phyloP scores from a whole-genome alignment of 2,888 invertebrate species.

The Heliconius charithonia region DNA sequence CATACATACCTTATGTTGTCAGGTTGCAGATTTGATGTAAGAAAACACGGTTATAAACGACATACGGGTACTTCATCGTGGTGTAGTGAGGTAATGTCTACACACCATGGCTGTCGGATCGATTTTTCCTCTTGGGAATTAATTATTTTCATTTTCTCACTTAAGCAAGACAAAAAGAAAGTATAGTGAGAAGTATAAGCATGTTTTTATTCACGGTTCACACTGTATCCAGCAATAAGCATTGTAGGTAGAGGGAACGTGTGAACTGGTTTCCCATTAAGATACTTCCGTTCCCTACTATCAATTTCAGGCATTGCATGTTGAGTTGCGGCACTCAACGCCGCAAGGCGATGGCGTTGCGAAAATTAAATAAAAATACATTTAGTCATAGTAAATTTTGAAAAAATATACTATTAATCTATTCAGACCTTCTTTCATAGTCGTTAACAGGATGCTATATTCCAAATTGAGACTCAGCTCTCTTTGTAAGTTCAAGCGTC shows the following conservation, averaged over 20 bases:
- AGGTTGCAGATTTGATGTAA: too few species aligned
- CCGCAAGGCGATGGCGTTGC: not conserved
- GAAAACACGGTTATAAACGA: too few species aligned
- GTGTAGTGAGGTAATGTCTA: too few species aligned
- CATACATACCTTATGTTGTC: too few species aligned
- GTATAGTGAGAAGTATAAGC: too few species aligned
- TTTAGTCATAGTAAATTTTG: too few species aligned
- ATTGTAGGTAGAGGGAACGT: not conserved
- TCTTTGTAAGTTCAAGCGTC: constrained; percentile 4
- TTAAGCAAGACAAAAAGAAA: too few species aligned
- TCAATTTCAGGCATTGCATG: not conserved
- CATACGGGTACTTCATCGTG: too few species aligned
- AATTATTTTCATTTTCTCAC: too few species aligned
- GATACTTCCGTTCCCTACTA: not conserved
- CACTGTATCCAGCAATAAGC: not conserved
- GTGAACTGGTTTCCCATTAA: not conserved
- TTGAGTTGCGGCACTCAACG: not conserved
- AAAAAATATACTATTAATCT: not conserved
- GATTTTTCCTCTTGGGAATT: too few species aligned
- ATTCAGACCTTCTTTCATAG: not conserved
- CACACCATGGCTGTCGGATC: too few species aligned
- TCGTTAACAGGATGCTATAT: not conserved
- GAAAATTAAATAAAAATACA: too few species aligned
- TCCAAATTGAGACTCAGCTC: not conserved
- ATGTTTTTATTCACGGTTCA: not conserved